Evolutionary conservation across 2,113 vertebrate species (phyloP).

Genomic region (Beaufortia kweichowensis): DNA sequence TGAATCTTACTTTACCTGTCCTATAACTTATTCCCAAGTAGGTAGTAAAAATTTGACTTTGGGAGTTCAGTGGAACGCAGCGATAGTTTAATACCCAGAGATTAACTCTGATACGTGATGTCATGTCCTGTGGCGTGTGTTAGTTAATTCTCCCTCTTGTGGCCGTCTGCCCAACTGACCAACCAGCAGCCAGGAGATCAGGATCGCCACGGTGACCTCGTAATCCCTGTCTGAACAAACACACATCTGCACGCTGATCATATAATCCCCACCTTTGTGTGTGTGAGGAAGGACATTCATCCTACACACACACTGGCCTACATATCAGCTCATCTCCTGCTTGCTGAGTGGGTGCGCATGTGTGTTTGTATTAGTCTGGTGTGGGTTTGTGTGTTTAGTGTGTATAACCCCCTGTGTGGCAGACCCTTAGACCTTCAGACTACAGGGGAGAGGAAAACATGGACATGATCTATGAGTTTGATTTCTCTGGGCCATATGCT

Average conservation of each 20-base stretch:
- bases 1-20: too few relatives aligned
- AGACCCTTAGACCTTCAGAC: conserved; percentile 22
- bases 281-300: conserved; percentile 13
- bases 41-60: too few relatives aligned
- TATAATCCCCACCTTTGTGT: conserved; percentile 28
- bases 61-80: too few relatives aligned
- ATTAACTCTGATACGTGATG: not conserved
- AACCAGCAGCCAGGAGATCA: conserved; percentile 31
- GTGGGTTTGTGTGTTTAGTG: conserved; percentile 23
- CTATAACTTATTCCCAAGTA: too few relatives aligned
- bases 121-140: not conserved
- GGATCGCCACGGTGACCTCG: conserved; percentile 18
- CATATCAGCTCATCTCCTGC: conserved; percentile 45
- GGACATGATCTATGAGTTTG: conserved; percentile 30
- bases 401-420: conserved; percentile 2
- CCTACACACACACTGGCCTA: conserved; percentile 8
- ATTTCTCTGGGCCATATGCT: conserved; percentile 28
- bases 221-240: conserved; percentile 21
- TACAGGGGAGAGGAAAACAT: conserved; percentile 15
- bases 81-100: too few relatives aligned
- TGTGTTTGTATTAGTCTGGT: not conserved
- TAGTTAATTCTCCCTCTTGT: conserved; percentile 12
- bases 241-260: conserved; percentile 15
- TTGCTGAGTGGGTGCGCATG: not conserved
- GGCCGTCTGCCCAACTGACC: conserved; percentile 27